Evolutionary conservation across 2,113 vertebrate species (phyloP), one percentile per base, ranked within the genome.

Genomic region (Ramphastos sulfuratus): DNA sequence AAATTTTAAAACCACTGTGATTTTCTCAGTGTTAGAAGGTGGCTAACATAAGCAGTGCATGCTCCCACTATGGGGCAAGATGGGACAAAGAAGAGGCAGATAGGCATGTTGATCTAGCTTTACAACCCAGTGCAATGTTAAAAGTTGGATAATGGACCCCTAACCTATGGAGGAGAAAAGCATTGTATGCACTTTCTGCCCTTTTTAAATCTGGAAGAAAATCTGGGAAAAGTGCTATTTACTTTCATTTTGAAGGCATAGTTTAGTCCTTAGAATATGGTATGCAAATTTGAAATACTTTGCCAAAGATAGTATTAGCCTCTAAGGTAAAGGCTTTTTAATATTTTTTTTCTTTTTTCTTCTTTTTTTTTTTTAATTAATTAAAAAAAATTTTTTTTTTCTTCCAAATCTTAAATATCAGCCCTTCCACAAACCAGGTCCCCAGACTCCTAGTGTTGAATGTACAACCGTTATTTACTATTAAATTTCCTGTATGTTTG

Each of bases 1-100:
- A 94, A 37, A 77, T 5, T 52, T 25, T 28, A 46, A 74, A 82
- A 25, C 0, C 0, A 3, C 31, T 37, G 2, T 12, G 1, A 30
- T 76, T 76, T 87, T 89, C 39, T 39, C 10, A 31, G 15, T 25
- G 10, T 82, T 50, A 35, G 6, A 39, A 82, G 12, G 18, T 23
- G 27, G 12, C n/a, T 86, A 81, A 67, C 9, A 58, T 2, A 14
- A 55, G 50, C 27, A 65, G 7, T 48, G 15, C 10, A 7, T 4
- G 4, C 4, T 65, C 24, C 31, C 11, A 23, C 12, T 27, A 15
- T 24, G 37, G 52, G 14, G 37, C n/a, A 66, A 66, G 27, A 55
- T 80, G 15, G 15, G 54, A 48, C 13, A 48, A 82, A 70, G 42
- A 54, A 82, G 58, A 66, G 11, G 11, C 37, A 78, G n/a, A 54